Evolutionary conservation across 2,888 invertebrate genomes (phyloP).

Genomic region (Venusia cambrica): DNA sequence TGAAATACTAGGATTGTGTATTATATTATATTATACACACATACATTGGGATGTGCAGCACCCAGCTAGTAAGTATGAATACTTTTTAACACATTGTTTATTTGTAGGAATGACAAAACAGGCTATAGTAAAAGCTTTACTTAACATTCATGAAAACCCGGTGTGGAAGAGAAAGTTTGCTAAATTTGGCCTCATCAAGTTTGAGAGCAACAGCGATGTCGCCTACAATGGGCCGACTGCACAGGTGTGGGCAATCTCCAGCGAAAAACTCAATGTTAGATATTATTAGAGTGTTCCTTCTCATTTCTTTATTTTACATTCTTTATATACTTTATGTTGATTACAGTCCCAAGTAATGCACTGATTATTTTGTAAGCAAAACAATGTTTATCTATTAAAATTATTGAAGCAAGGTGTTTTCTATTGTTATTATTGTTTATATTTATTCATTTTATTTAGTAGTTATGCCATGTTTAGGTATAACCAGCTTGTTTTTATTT

Average conservation of each 20-base stretch:
- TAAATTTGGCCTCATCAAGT: conserved; percentile 74
- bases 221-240: conserved; percentile 73
- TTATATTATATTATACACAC: no score
- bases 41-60: no score
- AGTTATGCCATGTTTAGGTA: no score
- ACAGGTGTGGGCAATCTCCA: conserved; percentile 73
- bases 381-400: conserved; percentile 4
- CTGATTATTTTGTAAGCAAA: conserved; percentile 21
- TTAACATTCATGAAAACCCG: conserved; percentile 54
- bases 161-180: conserved; percentile 67
- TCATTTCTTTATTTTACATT: conserved; percentile 62
- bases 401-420: neutral
- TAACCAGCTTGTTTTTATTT: no score
- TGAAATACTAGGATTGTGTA: no score
- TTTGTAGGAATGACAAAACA: conserved; percentile 64
- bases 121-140: conserved; percentile 59
- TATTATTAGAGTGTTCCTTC: conserved; percentile 74
- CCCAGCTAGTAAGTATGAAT: no score
- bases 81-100: no score
- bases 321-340: conserved; percentile 70
- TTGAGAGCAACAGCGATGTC: conserved; percentile 63
- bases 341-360: conserved; percentile 55
- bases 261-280: conserved; percentile 73
- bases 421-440: neutral
- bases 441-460: conserved; percentile 2